Evolutionary conservation across 1,140 invertebrate genomes (phyloP).

Genomic region (Zaprionus africanus): DNA sequence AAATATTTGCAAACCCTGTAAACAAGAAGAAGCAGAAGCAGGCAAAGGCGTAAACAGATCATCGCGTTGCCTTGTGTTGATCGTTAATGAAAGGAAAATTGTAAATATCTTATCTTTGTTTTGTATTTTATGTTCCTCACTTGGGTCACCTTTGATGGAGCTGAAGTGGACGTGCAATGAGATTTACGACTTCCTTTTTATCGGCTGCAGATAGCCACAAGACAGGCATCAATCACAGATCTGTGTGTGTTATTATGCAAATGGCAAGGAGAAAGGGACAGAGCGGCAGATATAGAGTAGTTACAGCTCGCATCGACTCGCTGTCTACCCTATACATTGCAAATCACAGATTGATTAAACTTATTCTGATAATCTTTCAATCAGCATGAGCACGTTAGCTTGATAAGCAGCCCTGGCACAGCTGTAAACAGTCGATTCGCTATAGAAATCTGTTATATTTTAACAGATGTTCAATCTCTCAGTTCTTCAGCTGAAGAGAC

Average conservation of each 20-base stretch:
- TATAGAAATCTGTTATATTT: too few species aligned
- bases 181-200: conserved; percentile 19
- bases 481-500: too few species aligned
- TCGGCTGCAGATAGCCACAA: neutral
- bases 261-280: neutral
- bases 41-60: neutral
- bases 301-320: neutral
- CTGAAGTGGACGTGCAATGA: neutral
- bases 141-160: neutral
- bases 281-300: neutral
- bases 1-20: conserved; percentile 34
- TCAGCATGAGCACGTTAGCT: neutral
- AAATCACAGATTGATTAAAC: neutral
- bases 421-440: neutral
- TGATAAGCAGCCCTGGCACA: neutral
- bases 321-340: neutral
- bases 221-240: neutral
- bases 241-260: neutral
- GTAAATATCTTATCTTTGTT: conserved; percentile 15
- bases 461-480: too few species aligned
- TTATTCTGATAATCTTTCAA: neutral
- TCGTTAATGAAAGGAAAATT: neutral
- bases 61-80: conserved; percentile 22
- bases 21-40: neutral
- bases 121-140: conserved; percentile 1